A percentile compares a stretch with the other conserved stretches of the same genome.
Evolutionary conservation across 1,140 invertebrate genomes (phyloP).

Genomic region (Acromyrmex charruanus): DNA sequence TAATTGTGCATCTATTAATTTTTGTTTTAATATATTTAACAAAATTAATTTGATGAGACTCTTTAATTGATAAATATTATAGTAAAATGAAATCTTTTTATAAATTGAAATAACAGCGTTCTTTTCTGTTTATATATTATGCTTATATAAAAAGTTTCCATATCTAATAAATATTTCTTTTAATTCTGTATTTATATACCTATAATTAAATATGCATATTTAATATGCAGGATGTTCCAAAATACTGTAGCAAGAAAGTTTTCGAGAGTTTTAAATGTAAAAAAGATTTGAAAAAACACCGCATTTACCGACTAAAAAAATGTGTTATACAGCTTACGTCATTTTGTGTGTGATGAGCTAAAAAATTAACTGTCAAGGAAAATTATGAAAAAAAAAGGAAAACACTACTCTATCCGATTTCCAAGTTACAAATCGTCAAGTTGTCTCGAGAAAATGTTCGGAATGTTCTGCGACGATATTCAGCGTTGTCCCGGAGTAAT

Average conservation of each 20-base stretch:
- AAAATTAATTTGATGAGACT: not conserved
- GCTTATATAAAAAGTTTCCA: not conserved
- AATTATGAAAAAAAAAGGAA: not conserved
- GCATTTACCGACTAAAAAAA: too few species aligned
- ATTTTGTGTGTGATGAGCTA: too few species aligned
- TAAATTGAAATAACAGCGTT: not conserved
- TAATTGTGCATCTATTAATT: not conserved
- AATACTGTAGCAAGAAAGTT: too few species aligned
- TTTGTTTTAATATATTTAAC: not conserved
- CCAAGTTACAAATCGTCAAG: not conserved
- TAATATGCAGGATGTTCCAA: not conserved
- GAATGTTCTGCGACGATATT: not conserved
- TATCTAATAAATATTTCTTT: not conserved
- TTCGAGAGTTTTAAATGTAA: too few species aligned
- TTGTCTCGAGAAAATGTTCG: not conserved
- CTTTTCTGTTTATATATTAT: not conserved
- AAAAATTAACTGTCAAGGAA: not conserved
- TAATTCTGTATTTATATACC: not conserved
- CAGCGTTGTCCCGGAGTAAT: slow-evolving; percentile 33
- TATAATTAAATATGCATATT: not conserved
- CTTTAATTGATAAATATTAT: not conserved
- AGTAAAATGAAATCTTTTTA: not conserved
- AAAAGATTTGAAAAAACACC: too few species aligned
- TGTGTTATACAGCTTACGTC: too few species aligned
- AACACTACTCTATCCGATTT: not conserved